A percentile compares a stretch with the other conserved stretches of the same genome.
These are phyloP conservation scores for Stegana nigrithorax DNA, from an alignment of 2,888 invertebrate genomes.

Conservation along the genomic window DNA sequence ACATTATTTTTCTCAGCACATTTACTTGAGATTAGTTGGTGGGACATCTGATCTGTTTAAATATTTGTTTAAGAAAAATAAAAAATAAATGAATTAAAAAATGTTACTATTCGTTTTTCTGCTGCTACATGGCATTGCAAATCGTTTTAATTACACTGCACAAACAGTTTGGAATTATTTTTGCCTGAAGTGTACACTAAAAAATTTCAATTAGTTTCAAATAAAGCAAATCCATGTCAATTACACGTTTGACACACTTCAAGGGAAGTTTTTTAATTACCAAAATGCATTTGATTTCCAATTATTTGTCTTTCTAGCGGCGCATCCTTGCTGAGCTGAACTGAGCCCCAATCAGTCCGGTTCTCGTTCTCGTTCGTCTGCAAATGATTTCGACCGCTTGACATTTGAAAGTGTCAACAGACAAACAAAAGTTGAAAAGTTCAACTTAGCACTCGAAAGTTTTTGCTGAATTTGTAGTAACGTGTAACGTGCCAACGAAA, in stretches of 20 bases:
- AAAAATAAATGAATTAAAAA: no score
- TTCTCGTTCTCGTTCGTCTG: no score
- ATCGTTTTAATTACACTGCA: no score
- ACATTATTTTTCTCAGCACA: no score
- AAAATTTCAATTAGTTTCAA: slow-evolving; percentile 11
- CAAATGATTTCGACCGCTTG: slow-evolving; percentile 18
- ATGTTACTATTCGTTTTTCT: no score
- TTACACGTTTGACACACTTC: slow-evolving; percentile 17
- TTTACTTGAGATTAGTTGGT: no score
- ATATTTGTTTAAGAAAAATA: no score
- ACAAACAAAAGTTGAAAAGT: slow-evolving; percentile 11
- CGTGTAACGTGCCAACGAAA: no score
- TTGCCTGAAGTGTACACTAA: slow-evolving; percentile 6
- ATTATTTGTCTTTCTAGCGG: slow-evolving; percentile 7
- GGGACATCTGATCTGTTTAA: no score
- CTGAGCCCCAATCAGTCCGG: no score
- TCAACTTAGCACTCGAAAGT: slow-evolving; percentile 10
- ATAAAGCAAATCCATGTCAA: slow-evolving; percentile 13
- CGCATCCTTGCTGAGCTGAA: neutral
- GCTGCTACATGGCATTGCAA: no score
- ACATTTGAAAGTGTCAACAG: neutral
- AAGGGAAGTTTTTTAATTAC: slow-evolving; percentile 18
- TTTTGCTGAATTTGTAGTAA: slow-evolving; percentile 6
- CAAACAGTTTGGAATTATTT: no score
- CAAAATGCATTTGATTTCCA: slow-evolving; percentile 16